Percentiles rank a stretch among this genome's conserved stretches.
phyloP scores from a whole-genome alignment of 53 echinoderm and acorn worm species.

The Paracentrotus lividus region DNA sequence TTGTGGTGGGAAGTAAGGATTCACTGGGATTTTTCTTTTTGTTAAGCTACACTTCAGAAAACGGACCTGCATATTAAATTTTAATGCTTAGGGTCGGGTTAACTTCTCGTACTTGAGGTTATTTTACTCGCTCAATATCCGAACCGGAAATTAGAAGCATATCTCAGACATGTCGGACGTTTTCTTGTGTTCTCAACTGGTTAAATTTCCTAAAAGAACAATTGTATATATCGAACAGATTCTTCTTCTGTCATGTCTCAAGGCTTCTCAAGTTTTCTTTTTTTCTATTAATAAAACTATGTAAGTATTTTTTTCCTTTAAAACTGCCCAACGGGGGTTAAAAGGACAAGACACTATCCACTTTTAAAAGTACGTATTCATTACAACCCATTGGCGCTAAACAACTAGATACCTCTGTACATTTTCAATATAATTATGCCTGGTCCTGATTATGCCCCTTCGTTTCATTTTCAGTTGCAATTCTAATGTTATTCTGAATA shows the following conservation, averaged over 20 bases:
- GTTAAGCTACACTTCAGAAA: too few relatives aligned
- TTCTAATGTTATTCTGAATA: slow-evolving; percentile 53
- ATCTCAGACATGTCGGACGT: neutral
- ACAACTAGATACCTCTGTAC: neutral
- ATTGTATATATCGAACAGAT: neutral
- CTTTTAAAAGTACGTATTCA: neutral
- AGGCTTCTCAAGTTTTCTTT: neutral
- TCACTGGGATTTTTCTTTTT: too few relatives aligned
- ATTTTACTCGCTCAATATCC: neutral
- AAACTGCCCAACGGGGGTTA: neutral
- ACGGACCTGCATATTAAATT: too few relatives aligned
- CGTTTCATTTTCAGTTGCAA: slow-evolving; percentile 32
- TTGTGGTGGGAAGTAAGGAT: too few relatives aligned
- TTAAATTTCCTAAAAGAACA: slow-evolving; percentile 2
- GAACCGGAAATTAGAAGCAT: neutral
- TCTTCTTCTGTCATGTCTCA: neutral
- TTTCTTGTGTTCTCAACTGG: neutral
- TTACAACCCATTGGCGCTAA: neutral
- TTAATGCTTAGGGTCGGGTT: neutral
- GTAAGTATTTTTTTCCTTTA: neutral
- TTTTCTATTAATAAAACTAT: neutral
- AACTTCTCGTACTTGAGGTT: neutral
- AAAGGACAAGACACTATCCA: neutral
- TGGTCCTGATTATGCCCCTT: neutral
- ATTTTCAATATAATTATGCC: neutral